phyloP scores from a whole-genome alignment of 2,797 vertebrate genomes.

The Ficedula albicollis region DNA sequence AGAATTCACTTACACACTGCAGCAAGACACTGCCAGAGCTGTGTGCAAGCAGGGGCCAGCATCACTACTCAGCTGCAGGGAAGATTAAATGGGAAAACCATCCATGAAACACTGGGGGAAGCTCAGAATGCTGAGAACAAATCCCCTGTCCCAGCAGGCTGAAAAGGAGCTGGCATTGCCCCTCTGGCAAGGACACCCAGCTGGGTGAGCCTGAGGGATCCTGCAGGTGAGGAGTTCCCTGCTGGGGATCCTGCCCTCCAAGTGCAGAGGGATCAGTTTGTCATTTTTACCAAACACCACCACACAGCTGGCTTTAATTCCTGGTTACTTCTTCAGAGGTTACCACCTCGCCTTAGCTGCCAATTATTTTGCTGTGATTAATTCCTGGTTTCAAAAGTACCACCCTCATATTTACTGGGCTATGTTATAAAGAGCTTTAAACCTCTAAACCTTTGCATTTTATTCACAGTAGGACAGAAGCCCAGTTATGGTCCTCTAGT shows the following conservation, averaged over 20 bases:
- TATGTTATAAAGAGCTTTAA: not conserved
- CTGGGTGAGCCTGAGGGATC: rapidly evolving
- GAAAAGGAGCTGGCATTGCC: not conserved
- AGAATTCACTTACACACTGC: rapidly evolving
- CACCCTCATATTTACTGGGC: not conserved
- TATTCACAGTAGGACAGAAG: not conserved
- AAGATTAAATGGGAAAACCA: not conserved
- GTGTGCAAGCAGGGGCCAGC: not conserved
- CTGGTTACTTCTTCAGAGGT: not conserved
- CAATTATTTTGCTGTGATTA: not conserved
- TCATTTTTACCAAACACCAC: not conserved
- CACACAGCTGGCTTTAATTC: not conserved
- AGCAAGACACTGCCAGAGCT: not conserved
- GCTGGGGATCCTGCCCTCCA: not conserved
- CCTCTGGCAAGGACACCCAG: not conserved
- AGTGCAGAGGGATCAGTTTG: not conserved
- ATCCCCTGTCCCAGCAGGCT: rapidly evolving
- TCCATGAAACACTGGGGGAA: not conserved
- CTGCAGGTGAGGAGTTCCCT: not conserved
- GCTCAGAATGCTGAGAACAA: not conserved
- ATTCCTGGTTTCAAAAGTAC: not conserved
- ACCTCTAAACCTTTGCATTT: not conserved
- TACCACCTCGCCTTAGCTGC: not conserved
- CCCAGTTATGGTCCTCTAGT: not conserved
- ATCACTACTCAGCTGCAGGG: rapidly evolving